Base-by-base conservation (phyloP, 2,888 invertebrate genomes). In the Villa cingulata region DNA sequence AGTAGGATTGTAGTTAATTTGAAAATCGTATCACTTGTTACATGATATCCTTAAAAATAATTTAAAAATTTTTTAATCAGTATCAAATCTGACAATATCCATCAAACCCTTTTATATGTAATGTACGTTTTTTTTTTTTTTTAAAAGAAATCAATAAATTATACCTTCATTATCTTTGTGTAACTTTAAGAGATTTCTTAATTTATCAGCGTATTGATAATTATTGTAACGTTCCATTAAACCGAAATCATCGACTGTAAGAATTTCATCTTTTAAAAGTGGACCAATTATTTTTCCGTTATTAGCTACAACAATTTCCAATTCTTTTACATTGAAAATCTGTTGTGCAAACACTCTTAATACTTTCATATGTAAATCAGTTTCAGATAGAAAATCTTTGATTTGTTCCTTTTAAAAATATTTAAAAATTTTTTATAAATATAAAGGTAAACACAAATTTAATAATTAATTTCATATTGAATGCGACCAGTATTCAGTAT, bases 261-360 rank as follows among this genome's bases (percentile, higher is more conserved):
- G 91, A 19, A 70, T 68, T 63, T 96, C 95, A 19, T 74, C 71
- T 0, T 72, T 68, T 2, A 74, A 71, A 9, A 97, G 71, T 0
- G 95, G 92, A 0, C 95, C 97, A 48, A 92, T 73, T 32, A 95
- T 74, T 52, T 89, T 77, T 14, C 95, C 92, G 72, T 97, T 97
- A 48, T 86, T 82, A 16, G 95, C 72, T 4, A 97, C 71, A 0
- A 83, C 84, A 51, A 81, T 75, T 43, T 76, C 75, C 4, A 84
- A 80, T 15, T 75, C 72, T 18, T 73, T 68, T 0, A 95, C 68
- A 32, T 78, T 78, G 20, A 94, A 66, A 10, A 86, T 81, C 46
- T 81, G 77, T 55, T 80, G 79, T 47, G 77, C 76, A 63, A 86
- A 83, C 34, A 81, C 74, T 14, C 80, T 72, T 34, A 80, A 59